Evolutionary conservation across 2,888 invertebrate species (phyloP), one percentile per base, ranked within the genome.

Genomic region (Meandrusa payeni): DNA sequence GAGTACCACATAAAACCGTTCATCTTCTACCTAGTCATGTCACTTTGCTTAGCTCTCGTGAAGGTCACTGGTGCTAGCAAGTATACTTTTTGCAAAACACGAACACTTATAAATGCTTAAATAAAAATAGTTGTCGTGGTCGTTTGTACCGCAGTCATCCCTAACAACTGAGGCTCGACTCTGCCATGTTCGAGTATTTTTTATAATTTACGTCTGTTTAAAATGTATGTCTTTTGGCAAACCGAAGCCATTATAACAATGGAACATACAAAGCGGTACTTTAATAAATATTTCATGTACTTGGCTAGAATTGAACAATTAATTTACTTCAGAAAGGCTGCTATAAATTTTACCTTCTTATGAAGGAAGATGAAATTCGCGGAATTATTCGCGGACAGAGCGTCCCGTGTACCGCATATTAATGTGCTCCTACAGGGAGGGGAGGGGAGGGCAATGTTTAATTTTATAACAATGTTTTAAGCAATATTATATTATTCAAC

Each of bases 201-300:
- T n/a, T 12, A 20, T 27, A 19, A 37, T 27, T 27, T 37, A 7
- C 32, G 11, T 23, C n/a, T n/a, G 13, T 19, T 19, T 2, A 11
- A 13, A 32, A 31, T 17, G 11, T 26, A 31, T 20, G 19, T 31
- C 29, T 26, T 17, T 43, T 43, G 42, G 42, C 42, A 37, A 31
- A 37, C 31, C 37, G 11, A 26, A 20, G 27, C 29, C 20, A 31
- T 37, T 31, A 31, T 11, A 37, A 31, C 31, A 37, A 32, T 31
- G 31, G 15, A 41, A 34, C 34, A 15, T 22, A 34, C 19, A 19
- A 37, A 43, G 42, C 31, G 31, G 29, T 13, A 26, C 37, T 37
- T 36, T 20, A 37, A 37, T 37, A 43, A 43, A 43, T 43, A 43
- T 43, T 43, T 43, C 42, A 43, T 43, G 31, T 43, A 43, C 42